Conservation (phyloP, 2,113 vertebrate genomes). For the Dinomys branickii region DNA sequence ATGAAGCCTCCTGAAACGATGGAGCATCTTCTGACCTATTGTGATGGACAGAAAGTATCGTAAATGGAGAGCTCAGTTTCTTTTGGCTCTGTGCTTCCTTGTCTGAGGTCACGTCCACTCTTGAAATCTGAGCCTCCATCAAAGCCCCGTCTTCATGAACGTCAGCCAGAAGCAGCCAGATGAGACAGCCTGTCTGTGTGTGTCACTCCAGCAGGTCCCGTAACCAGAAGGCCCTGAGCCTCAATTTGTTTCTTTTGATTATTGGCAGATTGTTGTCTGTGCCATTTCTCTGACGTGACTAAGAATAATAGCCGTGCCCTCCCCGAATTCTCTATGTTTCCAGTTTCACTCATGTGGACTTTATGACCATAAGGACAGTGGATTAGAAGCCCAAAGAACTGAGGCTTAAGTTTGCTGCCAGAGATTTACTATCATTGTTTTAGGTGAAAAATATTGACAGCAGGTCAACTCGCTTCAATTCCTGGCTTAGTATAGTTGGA, state of each 20-base stretch:
- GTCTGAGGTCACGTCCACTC: neutral
- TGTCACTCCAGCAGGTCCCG: neutral
- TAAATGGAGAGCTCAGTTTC: neutral
- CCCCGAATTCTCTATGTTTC: slow-evolving; percentile 21
- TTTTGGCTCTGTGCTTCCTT: neutral
- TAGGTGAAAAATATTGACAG: slow-evolving; percentile 35
- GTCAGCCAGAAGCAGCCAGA: neutral
- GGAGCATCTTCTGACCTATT: neutral
- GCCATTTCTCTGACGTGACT: slow-evolving; percentile 30
- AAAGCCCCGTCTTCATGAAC: neutral
- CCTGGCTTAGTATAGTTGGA: neutral
- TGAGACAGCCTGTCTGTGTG: neutral
- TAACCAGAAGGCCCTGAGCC: neutral
- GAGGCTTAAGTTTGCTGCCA: slow-evolving; percentile 15
- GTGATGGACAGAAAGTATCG: neutral
- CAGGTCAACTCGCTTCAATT: neutral
- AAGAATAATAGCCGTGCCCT: neutral
- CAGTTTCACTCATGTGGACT: slow-evolving; percentile 16
- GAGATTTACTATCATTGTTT: slow-evolving; percentile 62
- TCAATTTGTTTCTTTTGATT: slow-evolving; percentile 53
- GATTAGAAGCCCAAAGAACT: slow-evolving; percentile 38
- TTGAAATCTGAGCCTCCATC: neutral
- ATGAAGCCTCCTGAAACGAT: slow-evolving; percentile 4
- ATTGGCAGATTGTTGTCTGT: neutral
- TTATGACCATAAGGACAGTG: slow-evolving; percentile 43